Percentiles rank a stretch among this genome's conserved stretches.
phyloP scores from a whole-genome alignment of 2,797 vertebrate species.

The Gephyroberyx darwinii region DNA sequence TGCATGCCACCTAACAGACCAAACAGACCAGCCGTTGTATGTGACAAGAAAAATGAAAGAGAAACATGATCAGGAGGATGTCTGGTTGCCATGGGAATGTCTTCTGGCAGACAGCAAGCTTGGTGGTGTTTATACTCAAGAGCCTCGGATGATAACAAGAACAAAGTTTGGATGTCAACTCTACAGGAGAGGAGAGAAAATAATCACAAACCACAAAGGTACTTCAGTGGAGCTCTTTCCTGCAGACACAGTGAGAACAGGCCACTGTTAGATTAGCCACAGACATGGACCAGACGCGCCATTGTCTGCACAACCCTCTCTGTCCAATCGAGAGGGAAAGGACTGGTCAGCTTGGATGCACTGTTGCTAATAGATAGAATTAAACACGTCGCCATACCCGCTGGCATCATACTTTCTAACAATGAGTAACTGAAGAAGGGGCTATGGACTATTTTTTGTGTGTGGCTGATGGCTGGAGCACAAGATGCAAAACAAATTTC shows the following conservation, averaged over 20 bases:
- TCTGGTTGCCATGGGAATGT: constrained; percentile 62
- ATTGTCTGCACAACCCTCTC: constrained; percentile 17
- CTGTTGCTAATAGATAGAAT: constrained; percentile 22
- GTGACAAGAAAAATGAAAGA: constrained; percentile 39
- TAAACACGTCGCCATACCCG: constrained; percentile 43
- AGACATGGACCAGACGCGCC: constrained; percentile 8
- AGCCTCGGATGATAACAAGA: constrained; percentile 49
- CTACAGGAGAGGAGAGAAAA: constrained; percentile 6
- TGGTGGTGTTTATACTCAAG: constrained; percentile 28
- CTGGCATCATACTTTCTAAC: constrained; percentile 2
- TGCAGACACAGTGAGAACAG: constrained; percentile 10
- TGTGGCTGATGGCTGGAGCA: not conserved
- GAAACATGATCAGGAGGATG: constrained; percentile 30
- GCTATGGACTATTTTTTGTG: not conserved
- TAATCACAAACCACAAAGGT: constrained; percentile 42
- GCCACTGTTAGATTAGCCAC: not conserved
- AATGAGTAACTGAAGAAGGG: constrained; percentile 38
- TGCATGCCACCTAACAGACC: constrained; percentile 33
- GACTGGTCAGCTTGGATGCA: constrained; percentile 34
- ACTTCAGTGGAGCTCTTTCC: constrained; percentile 25
- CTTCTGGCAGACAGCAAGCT: constrained; percentile 47
- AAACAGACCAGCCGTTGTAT: constrained; percentile 31
- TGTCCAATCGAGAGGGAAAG: constrained; percentile 34
- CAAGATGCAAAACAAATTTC: constrained; percentile 14
- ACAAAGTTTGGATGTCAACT: constrained; percentile 52